Conservation (phyloP, 1,140 invertebrate species). For the Drosophila albomicans region DNA sequence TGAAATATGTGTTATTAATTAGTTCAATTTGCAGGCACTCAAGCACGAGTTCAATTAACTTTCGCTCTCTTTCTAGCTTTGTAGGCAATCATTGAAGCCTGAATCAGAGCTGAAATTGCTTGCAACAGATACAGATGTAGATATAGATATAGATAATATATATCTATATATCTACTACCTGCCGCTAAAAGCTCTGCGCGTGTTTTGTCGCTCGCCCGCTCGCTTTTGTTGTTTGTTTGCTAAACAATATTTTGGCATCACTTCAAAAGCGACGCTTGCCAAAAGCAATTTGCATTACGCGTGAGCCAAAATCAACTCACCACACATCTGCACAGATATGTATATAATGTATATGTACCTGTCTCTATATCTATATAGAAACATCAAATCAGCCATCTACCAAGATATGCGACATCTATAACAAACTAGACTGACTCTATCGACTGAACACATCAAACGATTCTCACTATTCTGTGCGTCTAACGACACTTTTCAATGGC, state of each 20-base stretch:
- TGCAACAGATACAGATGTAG: conserved; percentile 21
- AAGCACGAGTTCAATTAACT: conserved; percentile 55
- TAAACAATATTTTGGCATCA: conserved; percentile 80
- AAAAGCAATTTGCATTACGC: conserved; percentile 73
- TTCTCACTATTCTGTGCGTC: not conserved
- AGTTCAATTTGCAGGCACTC: conserved; percentile 69
- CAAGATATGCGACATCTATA: conserved; percentile 6
- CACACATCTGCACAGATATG: not conserved
- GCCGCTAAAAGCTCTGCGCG: conserved; percentile 47
- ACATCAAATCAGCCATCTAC: conserved; percentile 63
- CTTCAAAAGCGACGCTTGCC: conserved; percentile 76
- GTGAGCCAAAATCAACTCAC: conserved; percentile 50
- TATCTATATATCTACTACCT: conserved; percentile 21
- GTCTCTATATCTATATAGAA: conserved; percentile 7
- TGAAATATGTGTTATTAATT: conserved; percentile 75
- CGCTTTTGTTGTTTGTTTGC: conserved; percentile 69
- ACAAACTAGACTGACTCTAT: not conserved
- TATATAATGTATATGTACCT: conserved; percentile 1
- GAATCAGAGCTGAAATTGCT: conserved; percentile 54
- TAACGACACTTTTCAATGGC: not conserved
- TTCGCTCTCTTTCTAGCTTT: not conserved
- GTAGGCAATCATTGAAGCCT: not conserved
- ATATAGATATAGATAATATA: conserved; percentile 23
- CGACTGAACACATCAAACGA: conserved; percentile 1
- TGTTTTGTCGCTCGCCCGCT: conserved; percentile 51